Evolutionary conservation across 2,888 invertebrate species (phyloP).

Genomic region (Cephus pygmeus): DNA sequence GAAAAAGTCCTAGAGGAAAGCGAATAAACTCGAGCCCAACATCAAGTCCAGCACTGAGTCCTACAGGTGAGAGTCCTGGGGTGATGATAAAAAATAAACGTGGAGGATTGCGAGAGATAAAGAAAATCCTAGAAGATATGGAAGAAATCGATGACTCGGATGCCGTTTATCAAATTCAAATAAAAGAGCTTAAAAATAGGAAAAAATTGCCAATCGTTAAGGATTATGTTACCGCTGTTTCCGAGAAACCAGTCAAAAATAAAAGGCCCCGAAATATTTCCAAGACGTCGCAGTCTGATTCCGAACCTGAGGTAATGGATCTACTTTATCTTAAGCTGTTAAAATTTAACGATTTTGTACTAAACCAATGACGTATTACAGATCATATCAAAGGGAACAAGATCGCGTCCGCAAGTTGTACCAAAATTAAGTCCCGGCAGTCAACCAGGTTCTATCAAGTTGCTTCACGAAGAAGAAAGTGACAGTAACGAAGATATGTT

Average conservation of each 20-base stretch:
- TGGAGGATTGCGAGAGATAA: slow-evolving; percentile 44
- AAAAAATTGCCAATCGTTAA: slow-evolving; percentile 4
- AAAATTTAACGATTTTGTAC: slow-evolving; percentile 4
- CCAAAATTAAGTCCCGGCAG: slow-evolving; percentile 18
- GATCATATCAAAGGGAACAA: slow-evolving; percentile 46
- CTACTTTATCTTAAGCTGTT: background rate
- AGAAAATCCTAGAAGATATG: slow-evolving; percentile 44
- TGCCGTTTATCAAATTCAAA: slow-evolving; percentile 55
- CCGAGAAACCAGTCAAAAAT: slow-evolving; percentile 18
- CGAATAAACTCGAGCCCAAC: background rate
- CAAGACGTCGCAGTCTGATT: slow-evolving; percentile 33
- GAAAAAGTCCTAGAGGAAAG: slow-evolving; percentile 28
- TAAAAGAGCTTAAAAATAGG: slow-evolving; percentile 46
- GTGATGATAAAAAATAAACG: slow-evolving; percentile 53
- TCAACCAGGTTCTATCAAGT: background rate
- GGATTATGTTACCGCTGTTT: background rate
- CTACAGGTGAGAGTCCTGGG: slow-evolving; percentile 41
- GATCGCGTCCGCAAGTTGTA: slow-evolving; percentile 36
- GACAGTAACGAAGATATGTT: slow-evolving; percentile 53
- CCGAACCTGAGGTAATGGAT: slow-evolving; percentile 47
- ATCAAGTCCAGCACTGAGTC: background rate
- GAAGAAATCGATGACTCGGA: slow-evolving; percentile 47
- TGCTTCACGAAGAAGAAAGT: slow-evolving; percentile 18
- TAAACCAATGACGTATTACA: slow-evolving; percentile 23
- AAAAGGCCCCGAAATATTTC: slow-evolving; percentile 17